Percentiles rank a stretch among this genome's conserved stretches.
phyloP scores from a whole-genome alignment of 2,113 vertebrate genomes.

The Eclectus roratus region DNA sequence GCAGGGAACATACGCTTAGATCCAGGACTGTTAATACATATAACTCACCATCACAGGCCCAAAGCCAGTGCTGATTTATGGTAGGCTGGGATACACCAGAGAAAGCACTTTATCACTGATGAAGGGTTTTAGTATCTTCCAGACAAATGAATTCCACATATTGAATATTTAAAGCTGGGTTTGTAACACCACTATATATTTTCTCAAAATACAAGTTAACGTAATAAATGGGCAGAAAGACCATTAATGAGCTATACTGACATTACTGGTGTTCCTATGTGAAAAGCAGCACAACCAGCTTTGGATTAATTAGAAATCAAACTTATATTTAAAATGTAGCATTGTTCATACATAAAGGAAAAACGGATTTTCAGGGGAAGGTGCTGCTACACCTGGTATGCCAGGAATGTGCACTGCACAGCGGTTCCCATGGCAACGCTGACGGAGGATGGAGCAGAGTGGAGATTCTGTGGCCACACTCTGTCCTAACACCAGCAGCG shows the following conservation, averaged over 20 bases:
- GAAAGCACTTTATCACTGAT: conserved; percentile 14
- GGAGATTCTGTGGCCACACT: no score
- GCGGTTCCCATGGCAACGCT: no score
- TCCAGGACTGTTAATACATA: not conserved
- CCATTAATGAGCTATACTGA: not conserved
- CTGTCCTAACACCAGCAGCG: no score
- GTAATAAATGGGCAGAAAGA: not conserved
- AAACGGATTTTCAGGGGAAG: no score
- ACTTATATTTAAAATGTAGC: no score
- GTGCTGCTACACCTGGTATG: no score
- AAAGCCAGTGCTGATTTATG: conserved; percentile 48
- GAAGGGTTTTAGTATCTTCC: conserved; percentile 46
- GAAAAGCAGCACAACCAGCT: not conserved
- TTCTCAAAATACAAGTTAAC: conserved; percentile 50
- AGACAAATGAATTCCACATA: conserved; percentile 49
- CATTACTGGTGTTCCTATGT: not conserved
- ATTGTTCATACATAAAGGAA: no score
- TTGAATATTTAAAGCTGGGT: conserved; percentile 54
- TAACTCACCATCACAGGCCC: not conserved
- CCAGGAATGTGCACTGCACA: no score
- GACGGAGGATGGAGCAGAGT: no score
- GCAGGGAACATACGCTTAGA: not conserved
- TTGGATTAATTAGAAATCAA: no score
- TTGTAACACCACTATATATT: conserved; percentile 34
- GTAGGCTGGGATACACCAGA: not conserved